Conservation (phyloP, 2,797 vertebrate genomes). For the Podargus strigoides region DNA sequence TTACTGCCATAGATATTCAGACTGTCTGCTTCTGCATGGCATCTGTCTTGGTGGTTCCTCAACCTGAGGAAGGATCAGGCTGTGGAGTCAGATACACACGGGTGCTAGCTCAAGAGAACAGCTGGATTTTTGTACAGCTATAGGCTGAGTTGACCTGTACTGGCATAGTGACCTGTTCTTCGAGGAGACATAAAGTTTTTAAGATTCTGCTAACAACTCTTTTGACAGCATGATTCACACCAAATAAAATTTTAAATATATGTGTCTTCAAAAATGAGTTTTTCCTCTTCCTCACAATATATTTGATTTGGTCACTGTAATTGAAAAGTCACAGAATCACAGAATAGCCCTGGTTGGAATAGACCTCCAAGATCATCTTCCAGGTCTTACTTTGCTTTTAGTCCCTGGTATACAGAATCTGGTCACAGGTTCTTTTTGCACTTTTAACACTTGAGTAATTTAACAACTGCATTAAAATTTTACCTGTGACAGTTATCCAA, state of each 20-base stretch:
- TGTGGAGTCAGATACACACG: background rate
- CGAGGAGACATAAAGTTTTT: background rate
- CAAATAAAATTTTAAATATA: fast-evolving
- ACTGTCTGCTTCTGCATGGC: fast-evolving
- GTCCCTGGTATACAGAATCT: background rate
- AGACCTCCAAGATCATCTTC: no score
- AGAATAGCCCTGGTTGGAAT: no score
- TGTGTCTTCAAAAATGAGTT: background rate
- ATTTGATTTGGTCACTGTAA: background rate
- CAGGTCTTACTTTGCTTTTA: background rate
- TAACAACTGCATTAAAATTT: background rate
- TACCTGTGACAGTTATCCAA: background rate
- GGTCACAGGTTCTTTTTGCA: background rate
- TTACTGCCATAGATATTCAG: background rate
- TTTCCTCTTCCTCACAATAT: background rate
- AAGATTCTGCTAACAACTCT: background rate
- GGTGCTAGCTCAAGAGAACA: fast-evolving
- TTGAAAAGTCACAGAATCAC: no score
- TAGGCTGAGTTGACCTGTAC: background rate
- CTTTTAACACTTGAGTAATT: background rate
- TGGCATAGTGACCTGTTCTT: background rate
- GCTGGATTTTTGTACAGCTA: background rate
- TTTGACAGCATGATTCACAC: fast-evolving
- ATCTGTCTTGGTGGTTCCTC: background rate
- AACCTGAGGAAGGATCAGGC: background rate